phyloP scores from a whole-genome alignment of 1,140 invertebrate genomes.

The Drosophila neocordata region DNA sequence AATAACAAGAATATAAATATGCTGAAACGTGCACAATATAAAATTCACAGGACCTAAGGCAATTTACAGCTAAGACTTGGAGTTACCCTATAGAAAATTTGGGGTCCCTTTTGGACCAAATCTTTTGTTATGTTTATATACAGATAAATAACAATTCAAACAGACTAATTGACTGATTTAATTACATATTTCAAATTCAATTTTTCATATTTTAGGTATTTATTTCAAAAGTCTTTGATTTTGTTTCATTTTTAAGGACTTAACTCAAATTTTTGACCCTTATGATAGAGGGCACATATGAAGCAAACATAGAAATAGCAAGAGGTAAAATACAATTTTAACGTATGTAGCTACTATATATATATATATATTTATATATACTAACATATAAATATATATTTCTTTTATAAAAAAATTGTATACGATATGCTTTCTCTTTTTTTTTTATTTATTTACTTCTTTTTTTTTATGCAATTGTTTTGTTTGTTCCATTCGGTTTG shows the following conservation, averaged over 20 bases:
- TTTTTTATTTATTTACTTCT: too few species aligned
- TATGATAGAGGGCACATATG: background rate
- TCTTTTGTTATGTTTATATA: too few species aligned
- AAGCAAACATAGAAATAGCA: background rate
- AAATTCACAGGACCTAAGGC: background rate
- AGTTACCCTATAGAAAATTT: background rate
- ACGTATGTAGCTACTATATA: background rate
- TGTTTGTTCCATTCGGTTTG: conserved; percentile 11
- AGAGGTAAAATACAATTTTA: background rate
- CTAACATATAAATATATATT: background rate
- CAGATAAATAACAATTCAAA: too few species aligned
- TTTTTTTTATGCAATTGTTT: background rate
- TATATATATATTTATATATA: background rate
- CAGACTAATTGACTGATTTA: too few species aligned
- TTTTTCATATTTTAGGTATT: too few species aligned
- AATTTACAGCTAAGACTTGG: background rate
- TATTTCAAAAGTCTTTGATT: background rate
- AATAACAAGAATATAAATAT: background rate
- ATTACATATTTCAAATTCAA: too few species aligned
- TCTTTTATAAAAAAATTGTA: background rate
- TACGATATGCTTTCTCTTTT: background rate
- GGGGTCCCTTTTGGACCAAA: too few species aligned
- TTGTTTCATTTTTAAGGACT: background rate
- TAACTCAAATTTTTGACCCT: background rate
- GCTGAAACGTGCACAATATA: background rate